A percentile compares a stretch with the other conserved stretches of the same genome.
These are phyloP conservation scores for Marmota monax DNA, from an alignment of 2,113 vertebrate species.

Conservation along the genomic window DNA sequence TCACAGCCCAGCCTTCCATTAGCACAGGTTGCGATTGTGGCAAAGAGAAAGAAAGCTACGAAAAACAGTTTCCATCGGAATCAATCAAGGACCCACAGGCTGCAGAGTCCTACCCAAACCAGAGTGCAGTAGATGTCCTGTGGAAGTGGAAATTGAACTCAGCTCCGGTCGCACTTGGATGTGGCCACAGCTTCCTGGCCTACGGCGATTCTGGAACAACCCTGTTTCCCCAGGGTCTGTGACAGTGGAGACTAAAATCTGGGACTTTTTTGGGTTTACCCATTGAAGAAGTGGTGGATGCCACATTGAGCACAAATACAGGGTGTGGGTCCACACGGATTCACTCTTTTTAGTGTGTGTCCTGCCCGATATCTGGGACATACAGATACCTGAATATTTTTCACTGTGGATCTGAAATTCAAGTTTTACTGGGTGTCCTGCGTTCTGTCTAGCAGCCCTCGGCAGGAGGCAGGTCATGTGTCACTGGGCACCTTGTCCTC, in stretches of 20 bases:
- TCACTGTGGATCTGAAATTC: not conserved
- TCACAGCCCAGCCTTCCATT: slow-evolving; percentile 82
- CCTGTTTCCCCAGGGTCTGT: not conserved
- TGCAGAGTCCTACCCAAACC: accelerated
- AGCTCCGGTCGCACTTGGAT: accelerated
- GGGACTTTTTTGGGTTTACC: no score
- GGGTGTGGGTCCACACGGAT: not conserved
- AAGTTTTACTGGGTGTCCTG: no score
- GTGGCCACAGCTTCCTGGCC: not conserved
- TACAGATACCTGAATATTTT: accelerated
- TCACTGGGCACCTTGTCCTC: not conserved
- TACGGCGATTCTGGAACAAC: accelerated
- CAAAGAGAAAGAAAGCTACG: slow-evolving; percentile 44
- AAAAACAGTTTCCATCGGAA: slow-evolving; percentile 62
- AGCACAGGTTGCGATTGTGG: slow-evolving; percentile 72
- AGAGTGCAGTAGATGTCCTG: not conserved
- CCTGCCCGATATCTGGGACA: not conserved
- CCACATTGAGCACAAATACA: not conserved
- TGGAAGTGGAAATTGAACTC: not conserved
- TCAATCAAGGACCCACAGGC: not conserved
- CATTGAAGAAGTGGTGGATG: not conserved
- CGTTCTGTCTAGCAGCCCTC: not conserved
- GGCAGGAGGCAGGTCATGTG: not conserved
- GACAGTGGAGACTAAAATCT: not conserved
- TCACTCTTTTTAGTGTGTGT: not conserved